Conservation (phyloP, 2,797 vertebrate species). For the Diplodus puntazzo region DNA sequence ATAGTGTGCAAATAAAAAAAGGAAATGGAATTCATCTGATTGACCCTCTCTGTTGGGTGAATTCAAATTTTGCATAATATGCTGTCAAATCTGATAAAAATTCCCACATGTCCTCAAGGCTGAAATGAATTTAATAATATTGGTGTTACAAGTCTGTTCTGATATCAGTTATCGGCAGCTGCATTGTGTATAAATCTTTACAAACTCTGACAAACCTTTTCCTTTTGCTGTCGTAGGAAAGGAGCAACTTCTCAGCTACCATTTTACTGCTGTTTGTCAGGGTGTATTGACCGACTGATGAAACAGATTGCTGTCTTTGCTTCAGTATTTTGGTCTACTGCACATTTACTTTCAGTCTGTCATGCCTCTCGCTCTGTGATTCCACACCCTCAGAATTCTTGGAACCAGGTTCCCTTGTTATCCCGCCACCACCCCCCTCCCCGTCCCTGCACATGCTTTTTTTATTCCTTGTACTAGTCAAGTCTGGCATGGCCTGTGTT, state of each 20-base stretch:
- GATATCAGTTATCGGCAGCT: neutral
- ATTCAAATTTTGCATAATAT: neutral
- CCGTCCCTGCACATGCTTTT: constrained; percentile 69
- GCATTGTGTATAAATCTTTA: neutral
- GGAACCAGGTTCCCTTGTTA: constrained; percentile 81
- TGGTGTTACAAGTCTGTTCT: neutral
- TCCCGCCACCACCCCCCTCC: constrained; percentile 34
- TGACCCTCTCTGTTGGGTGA: constrained; percentile 9
- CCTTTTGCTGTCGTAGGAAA: neutral
- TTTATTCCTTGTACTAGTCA: constrained; percentile 81
- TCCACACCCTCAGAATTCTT: constrained; percentile 84
- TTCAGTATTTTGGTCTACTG: constrained; percentile 28
- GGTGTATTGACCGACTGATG: neutral
- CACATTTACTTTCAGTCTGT: constrained; percentile 52
- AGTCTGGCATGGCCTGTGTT: constrained; percentile 87
- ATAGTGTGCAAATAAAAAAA: neutral
- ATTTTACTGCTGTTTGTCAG: constrained; percentile 15
- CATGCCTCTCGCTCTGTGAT: constrained; percentile 57
- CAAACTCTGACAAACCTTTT: neutral
- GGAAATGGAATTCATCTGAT: constrained; percentile 5
- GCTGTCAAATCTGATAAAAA: neutral
- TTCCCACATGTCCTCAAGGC: neutral
- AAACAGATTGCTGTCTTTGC: constrained; percentile 34
- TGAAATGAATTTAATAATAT: neutral
- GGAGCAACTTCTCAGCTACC: neutral